Evolutionary conservation across 2,113 vertebrate genomes (phyloP).

Genomic region (Chamaetylas fuelleborni): DNA sequence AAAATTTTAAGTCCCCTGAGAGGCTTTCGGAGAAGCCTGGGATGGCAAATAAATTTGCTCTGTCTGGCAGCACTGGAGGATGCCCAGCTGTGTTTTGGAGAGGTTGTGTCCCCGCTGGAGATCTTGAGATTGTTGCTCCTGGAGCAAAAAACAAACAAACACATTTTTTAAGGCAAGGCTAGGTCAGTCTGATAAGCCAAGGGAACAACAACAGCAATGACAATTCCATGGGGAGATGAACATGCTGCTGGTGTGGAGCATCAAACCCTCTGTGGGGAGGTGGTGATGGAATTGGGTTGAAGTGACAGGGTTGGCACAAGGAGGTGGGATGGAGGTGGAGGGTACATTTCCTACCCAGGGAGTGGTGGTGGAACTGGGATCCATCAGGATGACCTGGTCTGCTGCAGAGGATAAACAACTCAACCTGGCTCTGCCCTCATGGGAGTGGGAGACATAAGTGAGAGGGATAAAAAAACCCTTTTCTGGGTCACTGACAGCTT

Average conservation of each 20-base stretch:
- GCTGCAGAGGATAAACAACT: neutral
- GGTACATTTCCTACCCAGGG: neutral
- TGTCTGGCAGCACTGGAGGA: neutral
- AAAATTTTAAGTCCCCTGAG: conserved; percentile 26
- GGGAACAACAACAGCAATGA: neutral
- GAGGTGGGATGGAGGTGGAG: neutral
- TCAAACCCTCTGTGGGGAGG: neutral
- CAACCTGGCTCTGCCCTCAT: rapidly evolving
- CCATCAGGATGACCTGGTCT: neutral
- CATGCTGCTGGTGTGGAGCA: rapidly evolving
- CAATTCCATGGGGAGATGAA: neutral
- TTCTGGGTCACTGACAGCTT: neutral
- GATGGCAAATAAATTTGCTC: conserved; percentile 47
- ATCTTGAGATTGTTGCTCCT: neutral
- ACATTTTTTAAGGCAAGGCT: neutral
- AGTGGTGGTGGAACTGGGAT: neutral
- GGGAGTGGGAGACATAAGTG: rapidly evolving
- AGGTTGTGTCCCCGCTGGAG: neutral
- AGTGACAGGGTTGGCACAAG: neutral
- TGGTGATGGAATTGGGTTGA: rapidly evolving
- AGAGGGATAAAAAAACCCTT: rapidly evolving
- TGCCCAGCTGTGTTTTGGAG: neutral
- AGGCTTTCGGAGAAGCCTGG: conserved; percentile 24
- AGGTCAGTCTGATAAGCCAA: neutral
- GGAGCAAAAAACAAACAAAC: neutral